These are phyloP conservation scores for Cephus runcator DNA, from an alignment of 2,888 invertebrate species.

Conservation along the genomic window DNA sequence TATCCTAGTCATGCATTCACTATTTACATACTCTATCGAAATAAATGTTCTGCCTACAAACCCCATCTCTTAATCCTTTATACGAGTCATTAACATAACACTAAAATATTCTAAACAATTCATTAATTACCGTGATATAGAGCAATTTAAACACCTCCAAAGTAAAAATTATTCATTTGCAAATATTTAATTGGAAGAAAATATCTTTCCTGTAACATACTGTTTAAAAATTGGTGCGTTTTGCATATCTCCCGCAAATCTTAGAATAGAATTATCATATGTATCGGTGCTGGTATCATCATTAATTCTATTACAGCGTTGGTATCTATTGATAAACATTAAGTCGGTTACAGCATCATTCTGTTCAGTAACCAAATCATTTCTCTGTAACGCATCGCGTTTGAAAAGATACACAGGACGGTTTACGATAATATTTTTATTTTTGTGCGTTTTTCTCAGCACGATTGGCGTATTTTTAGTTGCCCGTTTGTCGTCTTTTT, in stretches of 20 bases:
- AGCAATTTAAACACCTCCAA: not conserved
- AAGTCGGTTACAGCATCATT: slow-evolving; percentile 35
- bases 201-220: slow-evolving; percentile 10
- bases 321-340: slow-evolving; percentile 47
- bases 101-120: not conserved
- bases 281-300: slow-evolving; percentile 18
- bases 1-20: not conserved
- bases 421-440: slow-evolving; percentile 30
- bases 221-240: slow-evolving; percentile 45
- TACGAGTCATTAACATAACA: not conserved
- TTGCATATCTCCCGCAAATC: slow-evolving; percentile 66
- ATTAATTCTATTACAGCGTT: slow-evolving; percentile 32
- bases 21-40: not conserved
- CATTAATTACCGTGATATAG: not conserved
- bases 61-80: not conserved
- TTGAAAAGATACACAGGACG: slow-evolving; percentile 45
- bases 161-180: not conserved
- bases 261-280: slow-evolving; percentile 69
- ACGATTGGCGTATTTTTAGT: slow-evolving; percentile 44
- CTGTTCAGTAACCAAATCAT: slow-evolving; percentile 25
- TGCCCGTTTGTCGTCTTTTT: slow-evolving; percentile 41
- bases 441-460: slow-evolving; percentile 45
- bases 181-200: not conserved
- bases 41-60: not conserved
- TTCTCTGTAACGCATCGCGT: slow-evolving; percentile 29